These are phyloP conservation scores for Eulemur mongoz DNA, from an alignment of 2,797 vertebrate genomes.

Conservation along the genomic window DNA sequence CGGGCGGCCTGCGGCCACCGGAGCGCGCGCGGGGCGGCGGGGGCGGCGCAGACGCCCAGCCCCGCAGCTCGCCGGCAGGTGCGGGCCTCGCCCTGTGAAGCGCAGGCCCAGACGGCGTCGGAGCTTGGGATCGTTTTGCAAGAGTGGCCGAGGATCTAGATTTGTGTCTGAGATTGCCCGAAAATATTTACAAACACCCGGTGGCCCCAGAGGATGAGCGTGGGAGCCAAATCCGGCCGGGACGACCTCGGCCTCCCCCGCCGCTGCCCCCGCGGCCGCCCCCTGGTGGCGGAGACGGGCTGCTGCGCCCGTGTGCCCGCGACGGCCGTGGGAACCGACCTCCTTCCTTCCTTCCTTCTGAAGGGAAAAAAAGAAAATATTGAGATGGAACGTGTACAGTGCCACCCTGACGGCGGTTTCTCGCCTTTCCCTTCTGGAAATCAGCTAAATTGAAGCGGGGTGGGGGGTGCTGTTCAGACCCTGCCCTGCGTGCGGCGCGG, in stretches of 20 bases:
- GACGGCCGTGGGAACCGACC: background rate
- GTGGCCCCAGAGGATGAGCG: no score
- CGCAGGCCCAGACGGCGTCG: no score
- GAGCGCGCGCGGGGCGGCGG: no score
- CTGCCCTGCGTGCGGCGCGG: background rate
- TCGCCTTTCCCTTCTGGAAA: background rate
- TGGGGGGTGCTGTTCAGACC: background rate
- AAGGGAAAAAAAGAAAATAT: background rate
- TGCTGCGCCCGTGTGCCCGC: background rate
- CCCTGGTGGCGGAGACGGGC: background rate
- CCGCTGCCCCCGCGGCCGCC: background rate
- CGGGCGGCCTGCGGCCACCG: background rate
- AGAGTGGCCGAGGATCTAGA: background rate
- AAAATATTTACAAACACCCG: background rate
- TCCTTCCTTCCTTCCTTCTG: background rate
- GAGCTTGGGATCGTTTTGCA: background rate
- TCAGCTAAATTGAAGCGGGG: background rate
- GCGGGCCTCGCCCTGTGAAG: background rate
- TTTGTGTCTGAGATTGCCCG: background rate
- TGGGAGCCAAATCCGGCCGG: background rate
- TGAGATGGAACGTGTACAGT: background rate
- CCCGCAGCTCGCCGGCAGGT: no score
- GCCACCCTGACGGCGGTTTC: background rate
- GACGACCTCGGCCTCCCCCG: accelerated
- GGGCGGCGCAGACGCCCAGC: no score